Evolutionary conservation across 2,113 vertebrate genomes (phyloP).

Genomic region (Mungos mungo): DNA sequence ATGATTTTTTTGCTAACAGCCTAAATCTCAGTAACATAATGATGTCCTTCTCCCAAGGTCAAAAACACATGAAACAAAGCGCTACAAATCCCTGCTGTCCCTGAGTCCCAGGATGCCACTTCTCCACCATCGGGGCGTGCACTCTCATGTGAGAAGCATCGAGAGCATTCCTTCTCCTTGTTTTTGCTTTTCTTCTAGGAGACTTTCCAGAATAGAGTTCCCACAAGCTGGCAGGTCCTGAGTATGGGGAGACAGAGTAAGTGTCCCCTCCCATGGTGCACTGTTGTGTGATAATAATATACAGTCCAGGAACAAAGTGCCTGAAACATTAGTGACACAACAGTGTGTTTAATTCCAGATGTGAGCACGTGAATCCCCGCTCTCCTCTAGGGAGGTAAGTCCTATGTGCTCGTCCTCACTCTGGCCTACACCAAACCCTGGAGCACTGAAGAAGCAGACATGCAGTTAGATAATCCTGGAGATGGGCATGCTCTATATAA

Average conservation of each 20-base stretch:
- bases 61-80: not conserved
- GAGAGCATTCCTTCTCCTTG: not conserved
- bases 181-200: not conserved
- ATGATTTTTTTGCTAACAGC: not conserved
- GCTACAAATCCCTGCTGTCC: not conserved
- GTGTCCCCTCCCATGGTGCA: not conserved
- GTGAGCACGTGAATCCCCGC: not conserved
- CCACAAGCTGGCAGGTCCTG: not conserved
- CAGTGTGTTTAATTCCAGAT: not conserved
- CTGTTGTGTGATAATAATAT: not conserved
- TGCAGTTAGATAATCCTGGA: not conserved
- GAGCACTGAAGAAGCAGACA: not conserved
- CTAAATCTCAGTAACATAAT: not conserved
- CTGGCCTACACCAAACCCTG: not conserved
- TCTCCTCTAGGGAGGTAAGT: not conserved
- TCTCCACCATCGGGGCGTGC: not conserved
- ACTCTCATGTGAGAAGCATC: not conserved
- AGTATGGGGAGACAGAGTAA: not conserved
- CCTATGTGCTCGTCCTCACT: not conserved
- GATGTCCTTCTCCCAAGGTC: slow-evolving; percentile 20
- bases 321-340: not conserved
- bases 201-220: slow-evolving; percentile 14
- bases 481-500: not conserved
- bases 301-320: not conserved
- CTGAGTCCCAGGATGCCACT: not conserved